These are phyloP conservation scores for Aethes cnicana DNA, from an alignment of 2,888 invertebrate species.

Conservation along the genomic window DNA sequence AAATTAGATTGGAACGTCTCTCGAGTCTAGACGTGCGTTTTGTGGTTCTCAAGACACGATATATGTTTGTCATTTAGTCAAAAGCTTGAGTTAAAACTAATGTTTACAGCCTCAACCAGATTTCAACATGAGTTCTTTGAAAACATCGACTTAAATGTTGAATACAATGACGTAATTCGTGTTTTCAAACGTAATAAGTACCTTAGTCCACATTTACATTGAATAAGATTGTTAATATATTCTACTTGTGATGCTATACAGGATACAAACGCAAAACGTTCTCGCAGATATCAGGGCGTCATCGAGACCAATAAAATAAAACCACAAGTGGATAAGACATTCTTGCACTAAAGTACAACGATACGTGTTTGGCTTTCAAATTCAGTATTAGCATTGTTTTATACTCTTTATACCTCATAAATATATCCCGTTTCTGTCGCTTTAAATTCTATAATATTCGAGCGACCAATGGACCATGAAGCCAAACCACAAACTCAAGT, in stretches of 20 bases:
- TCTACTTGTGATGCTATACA: conserved; percentile 17
- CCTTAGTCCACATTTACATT: conserved; percentile 13
- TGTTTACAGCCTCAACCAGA: no score
- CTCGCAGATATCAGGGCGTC: conserved; percentile 21
- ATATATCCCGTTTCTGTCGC: background rate
- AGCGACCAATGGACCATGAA: background rate
- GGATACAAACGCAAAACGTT: conserved; percentile 17
- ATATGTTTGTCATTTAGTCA: conserved; percentile 4
- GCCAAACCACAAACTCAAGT: background rate
- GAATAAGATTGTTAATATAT: conserved; percentile 8
- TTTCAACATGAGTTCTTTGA: no score
- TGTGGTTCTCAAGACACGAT: conserved; percentile 7
- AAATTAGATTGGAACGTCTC: conserved; percentile 20
- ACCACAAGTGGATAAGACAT: conserved; percentile 17
- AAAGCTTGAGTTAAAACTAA: conserved; percentile 13
- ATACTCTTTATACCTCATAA: conserved; percentile 1
- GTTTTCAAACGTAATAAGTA: no score
- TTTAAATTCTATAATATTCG: background rate
- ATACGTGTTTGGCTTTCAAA: conserved; percentile 5
- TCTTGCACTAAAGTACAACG: conserved; percentile 10
- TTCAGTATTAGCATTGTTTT: conserved; percentile 6
- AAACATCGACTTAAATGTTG: no score
- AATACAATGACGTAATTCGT: no score
- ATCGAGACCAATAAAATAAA: conserved; percentile 17
- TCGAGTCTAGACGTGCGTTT: conserved; percentile 20